These are phyloP conservation scores for Perca fluviatilis DNA, from an alignment of 2,113 vertebrate species.

Conservation along the genomic window DNA sequence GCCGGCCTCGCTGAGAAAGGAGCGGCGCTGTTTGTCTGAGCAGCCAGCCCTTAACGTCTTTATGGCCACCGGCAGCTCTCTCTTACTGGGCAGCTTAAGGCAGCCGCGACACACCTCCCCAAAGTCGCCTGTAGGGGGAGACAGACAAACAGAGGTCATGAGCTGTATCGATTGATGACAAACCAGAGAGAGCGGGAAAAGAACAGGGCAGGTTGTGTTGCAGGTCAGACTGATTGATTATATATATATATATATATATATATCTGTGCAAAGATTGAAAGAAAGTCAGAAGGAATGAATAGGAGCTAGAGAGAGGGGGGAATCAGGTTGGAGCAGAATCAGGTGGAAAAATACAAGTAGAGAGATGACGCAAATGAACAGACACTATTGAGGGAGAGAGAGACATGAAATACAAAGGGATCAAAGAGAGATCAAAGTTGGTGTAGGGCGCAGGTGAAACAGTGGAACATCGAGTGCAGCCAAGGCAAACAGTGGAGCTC, in stretches of 20 bases:
- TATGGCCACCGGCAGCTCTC: slow-evolving; percentile 92
- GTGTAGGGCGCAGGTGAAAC: slow-evolving; percentile 23
- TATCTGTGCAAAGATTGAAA: slow-evolving; percentile 25
- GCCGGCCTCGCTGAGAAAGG: slow-evolving; percentile 91
- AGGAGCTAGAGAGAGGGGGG: not conserved
- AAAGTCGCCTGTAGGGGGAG: slow-evolving; percentile 87
- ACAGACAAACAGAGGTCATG: slow-evolving; percentile 34
- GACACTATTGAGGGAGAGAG: slow-evolving; percentile 34
- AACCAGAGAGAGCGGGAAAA: not conserved
- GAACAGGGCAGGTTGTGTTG: not conserved
- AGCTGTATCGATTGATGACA: not conserved
- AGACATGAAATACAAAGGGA: slow-evolving; percentile 51
- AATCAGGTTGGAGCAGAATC: slow-evolving; percentile 3
- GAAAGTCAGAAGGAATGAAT: not conserved
- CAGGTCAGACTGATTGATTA: not conserved
- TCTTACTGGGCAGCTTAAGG: slow-evolving; percentile 93
- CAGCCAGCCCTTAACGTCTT: slow-evolving; percentile 90
- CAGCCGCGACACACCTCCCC: slow-evolving; percentile 92
- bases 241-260: not conserved
- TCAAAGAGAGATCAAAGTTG: slow-evolving; percentile 66
- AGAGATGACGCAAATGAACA: slow-evolving; percentile 55
- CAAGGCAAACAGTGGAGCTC: not conserved
- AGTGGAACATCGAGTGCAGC: slow-evolving; percentile 4
- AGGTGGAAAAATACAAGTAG: slow-evolving; percentile 25
- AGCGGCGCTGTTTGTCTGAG: slow-evolving; percentile 89